A percentile compares a stretch with the other conserved stretches of the same genome.
phyloP scores from a whole-genome alignment of 2,888 invertebrate genomes.

The Tridacna crocea region DNA sequence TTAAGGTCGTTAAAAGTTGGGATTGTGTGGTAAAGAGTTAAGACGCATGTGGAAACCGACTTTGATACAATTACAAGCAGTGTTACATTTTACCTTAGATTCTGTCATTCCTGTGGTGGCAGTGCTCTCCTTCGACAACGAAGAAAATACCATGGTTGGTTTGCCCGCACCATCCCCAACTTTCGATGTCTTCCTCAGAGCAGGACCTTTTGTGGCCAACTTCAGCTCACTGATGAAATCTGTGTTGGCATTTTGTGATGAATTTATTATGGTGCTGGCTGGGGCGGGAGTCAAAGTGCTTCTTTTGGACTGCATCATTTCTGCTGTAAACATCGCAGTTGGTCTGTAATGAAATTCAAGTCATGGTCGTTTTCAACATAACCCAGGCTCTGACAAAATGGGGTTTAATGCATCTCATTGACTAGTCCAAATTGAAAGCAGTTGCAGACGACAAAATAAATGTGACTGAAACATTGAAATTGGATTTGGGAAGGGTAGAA shows the following conservation, averaged over 20 bases:
- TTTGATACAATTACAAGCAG: no score
- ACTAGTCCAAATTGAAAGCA: neutral
- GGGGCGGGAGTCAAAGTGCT: slow-evolving; percentile 40
- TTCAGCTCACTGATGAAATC: slow-evolving; percentile 67
- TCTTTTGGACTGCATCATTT: slow-evolving; percentile 47
- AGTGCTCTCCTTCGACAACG: slow-evolving; percentile 23
- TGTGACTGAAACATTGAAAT: no score
- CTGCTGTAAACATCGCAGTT: slow-evolving; percentile 39
- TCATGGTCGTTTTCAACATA: no score
- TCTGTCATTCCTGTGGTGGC: neutral
- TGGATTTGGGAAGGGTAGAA: no score
- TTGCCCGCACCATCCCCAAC: slow-evolving; percentile 9
- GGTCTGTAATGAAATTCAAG: slow-evolving; percentile 24
- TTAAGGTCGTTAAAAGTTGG: no score
- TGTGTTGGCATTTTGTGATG: slow-evolving; percentile 11
- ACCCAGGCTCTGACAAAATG: no score
- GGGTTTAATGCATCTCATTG: neutral
- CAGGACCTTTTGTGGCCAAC: slow-evolving; percentile 49
- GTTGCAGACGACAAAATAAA: neutral
- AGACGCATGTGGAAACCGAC: no score
- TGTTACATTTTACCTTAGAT: neutral
- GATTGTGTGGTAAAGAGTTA: no score
- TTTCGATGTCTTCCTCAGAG: slow-evolving; percentile 33
- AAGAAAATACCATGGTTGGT: slow-evolving; percentile 46
- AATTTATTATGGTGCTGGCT: slow-evolving; percentile 21